Percentiles rank a stretch among this genome's conserved stretches.
phyloP scores from a whole-genome alignment of 1,140 invertebrate genomes.

The Hesperophylax magnus region DNA sequence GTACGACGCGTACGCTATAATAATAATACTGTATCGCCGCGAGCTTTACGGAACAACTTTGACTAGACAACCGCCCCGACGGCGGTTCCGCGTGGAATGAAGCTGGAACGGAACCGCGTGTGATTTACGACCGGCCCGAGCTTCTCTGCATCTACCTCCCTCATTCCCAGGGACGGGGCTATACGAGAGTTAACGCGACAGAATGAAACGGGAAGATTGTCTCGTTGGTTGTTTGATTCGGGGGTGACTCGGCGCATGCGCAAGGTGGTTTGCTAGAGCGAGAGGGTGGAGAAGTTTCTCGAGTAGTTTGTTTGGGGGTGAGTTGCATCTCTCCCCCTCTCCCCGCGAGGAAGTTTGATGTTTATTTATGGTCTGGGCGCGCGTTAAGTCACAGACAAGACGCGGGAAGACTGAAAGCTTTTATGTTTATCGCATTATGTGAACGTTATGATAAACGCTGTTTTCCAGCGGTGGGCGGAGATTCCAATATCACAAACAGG shows the following conservation, averaged over 20 bases:
- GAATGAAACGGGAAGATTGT: slow-evolving; percentile 16
- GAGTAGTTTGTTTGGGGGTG: slow-evolving; percentile 59
- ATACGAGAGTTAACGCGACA: background rate
- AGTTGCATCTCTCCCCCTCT: slow-evolving; percentile 54
- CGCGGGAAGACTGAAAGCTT: slow-evolving; percentile 47
- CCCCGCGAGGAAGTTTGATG: slow-evolving; percentile 44
- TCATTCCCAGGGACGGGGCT: slow-evolving; percentile 18
- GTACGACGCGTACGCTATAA: background rate
- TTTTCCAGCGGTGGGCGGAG: slow-evolving; percentile 20
- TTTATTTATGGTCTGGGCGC: slow-evolving; percentile 53
- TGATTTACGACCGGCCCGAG: slow-evolving; percentile 71
- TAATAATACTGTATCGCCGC: background rate
- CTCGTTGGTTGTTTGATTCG: background rate
- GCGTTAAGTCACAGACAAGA: slow-evolving; percentile 47
- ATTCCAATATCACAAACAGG: no score
- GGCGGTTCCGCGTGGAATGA: slow-evolving; percentile 70
- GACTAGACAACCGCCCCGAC: slow-evolving; percentile 64
- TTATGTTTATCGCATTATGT: slow-evolving; percentile 46
- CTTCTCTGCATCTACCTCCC: slow-evolving; percentile 53
- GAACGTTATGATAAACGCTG: slow-evolving; percentile 42
- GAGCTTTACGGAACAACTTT: slow-evolving; percentile 11
- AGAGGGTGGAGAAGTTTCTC: slow-evolving; percentile 60
- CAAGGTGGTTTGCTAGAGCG: slow-evolving; percentile 58
- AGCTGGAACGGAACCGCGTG: slow-evolving; percentile 59
- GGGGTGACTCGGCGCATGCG: slow-evolving; percentile 46